Percentiles rank a stretch among this genome's conserved stretches.
phyloP scores from a whole-genome alignment of 2,888 invertebrate genomes.

The Schizaphis graminum region DNA sequence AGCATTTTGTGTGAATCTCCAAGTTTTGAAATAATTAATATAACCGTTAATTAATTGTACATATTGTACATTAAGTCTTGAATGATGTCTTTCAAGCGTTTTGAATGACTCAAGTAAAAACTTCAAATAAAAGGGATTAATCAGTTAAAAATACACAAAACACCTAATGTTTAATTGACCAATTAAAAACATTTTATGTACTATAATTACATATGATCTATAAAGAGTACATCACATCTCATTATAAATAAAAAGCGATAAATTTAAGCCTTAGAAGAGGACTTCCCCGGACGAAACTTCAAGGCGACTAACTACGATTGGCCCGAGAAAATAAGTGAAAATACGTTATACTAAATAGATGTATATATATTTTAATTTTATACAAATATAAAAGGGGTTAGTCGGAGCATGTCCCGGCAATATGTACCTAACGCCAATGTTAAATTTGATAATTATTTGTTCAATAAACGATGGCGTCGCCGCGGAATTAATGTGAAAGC shows the following conservation, averaged over 20 bases:
- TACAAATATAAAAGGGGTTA: too few species aligned
- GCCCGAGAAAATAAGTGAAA: too few species aligned
- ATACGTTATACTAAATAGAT: too few species aligned
- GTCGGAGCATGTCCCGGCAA: too few species aligned
- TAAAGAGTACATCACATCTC: neutral
- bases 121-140: neutral
- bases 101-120: neutral
- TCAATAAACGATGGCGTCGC: too few species aligned
- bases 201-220: neutral
- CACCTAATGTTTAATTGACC: neutral
- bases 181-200: neutral
- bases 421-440: too few species aligned
- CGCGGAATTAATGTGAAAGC: too few species aligned
- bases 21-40: conserved; percentile 27
- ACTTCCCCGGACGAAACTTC: too few species aligned
- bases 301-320: too few species aligned
- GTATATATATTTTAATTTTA: too few species aligned
- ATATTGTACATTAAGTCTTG: conserved; percentile 12
- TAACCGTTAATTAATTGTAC: neutral
- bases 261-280: neutral
- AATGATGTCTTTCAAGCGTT: conserved; percentile 15
- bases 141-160: neutral
- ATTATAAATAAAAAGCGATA: neutral
- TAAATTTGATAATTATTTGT: too few species aligned
- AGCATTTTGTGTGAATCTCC: too few species aligned